Base-by-base conservation (phyloP, 2,113 vertebrate genomes). In the Lophura nycthemera region DNA sequence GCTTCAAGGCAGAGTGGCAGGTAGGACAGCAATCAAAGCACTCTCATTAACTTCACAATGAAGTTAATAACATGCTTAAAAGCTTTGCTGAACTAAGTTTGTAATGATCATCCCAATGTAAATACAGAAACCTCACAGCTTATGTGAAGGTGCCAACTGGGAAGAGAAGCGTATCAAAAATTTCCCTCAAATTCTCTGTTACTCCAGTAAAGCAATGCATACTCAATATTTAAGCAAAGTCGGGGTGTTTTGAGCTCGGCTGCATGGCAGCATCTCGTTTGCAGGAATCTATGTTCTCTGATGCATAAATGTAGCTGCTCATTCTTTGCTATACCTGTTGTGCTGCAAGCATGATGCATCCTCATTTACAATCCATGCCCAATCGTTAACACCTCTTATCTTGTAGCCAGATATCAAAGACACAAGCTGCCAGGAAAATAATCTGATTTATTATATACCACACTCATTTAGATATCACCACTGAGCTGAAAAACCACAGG, bases 351-450 rank as follows among this genome's bases (percentile, higher is more conserved):
- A 67, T 0, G 8, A 43, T 57, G 27, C n/a, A 34, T 47, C 43
- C 60, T 86, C 42, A 64, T 81, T 47, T 56, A 61, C 14, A 52
- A 42, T 48, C 56, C 21, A 20, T 52, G 24, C 29, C 57, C 24
- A 27, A 17, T 27, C 0, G 0, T 69, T 67, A 92, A 64, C 40
- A 83, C 25, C 40, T 65, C 36, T 83, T 60, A 64, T n/a, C 76
- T 86, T 52, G 73, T 54, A 83, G 61, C 27, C 76, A 88, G 45
- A 79, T 82, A 86, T 65, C 90, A 86, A 71, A 91, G n/a, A 72
- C 50, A 91, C 7, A 76, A 90, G 21, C 19, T 65, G n/a, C 20
- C 52, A 61, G 2, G 6, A 88, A 95, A 94, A 88, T 86, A 93
- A 86, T 12, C 66, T 45, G 4, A 70, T 86, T 88, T 88, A 77